Base-by-base conservation (phyloP, 2,797 vertebrate genomes). In the Percopsis omiscomaycus region DNA sequence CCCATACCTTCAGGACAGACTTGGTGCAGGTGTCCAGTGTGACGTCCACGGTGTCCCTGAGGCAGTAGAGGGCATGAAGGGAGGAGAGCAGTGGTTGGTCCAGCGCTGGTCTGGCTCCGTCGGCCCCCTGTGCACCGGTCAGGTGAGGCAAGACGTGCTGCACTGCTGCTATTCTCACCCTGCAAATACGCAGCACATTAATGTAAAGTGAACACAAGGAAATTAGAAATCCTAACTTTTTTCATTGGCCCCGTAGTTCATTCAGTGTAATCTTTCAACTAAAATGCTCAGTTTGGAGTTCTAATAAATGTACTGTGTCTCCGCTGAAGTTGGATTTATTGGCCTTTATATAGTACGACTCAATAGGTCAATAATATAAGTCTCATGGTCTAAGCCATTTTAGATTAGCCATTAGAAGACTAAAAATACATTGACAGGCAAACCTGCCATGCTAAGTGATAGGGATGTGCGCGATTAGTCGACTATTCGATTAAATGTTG, bases 1-100 rank as follows among this genome's bases (percentile, higher is more conserved):
- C 50, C 27, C 65, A 74, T 83, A 98, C 97, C 95, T 98, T 99
- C 58, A 99, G 92, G 69, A 96, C 61, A 0, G 94, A 93, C 75
- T 92, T 94, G 53, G 50, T 90, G 78, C 91, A 89, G 69, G 93
- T 91, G 81, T 95, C 92, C 75, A 98, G 64, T 44, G 87, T 90
- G 77, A 98, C 79, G 59, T 97, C 95, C 66, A 95, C 55, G 48
- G 87, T 69, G 69, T 84, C 90, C 80, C 89, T 91, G 66, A 93
- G 64, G 72, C 94, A 76, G 82, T 90, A 94, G 56, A 98, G 86
- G 67, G 91, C 92, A n/a, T 93, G 81, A 46, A 94, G 75, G 30
- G 83, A 89, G 61, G 94, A 89, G 65, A 95, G 85, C 51, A 86
- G 6, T 2, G 71, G 64, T 59, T 91, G 84, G 44, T 94, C 91